These are phyloP conservation scores for Gobionotothen gibberifrons DNA, from an alignment of 2,797 vertebrate genomes.

Conservation along the genomic window DNA sequence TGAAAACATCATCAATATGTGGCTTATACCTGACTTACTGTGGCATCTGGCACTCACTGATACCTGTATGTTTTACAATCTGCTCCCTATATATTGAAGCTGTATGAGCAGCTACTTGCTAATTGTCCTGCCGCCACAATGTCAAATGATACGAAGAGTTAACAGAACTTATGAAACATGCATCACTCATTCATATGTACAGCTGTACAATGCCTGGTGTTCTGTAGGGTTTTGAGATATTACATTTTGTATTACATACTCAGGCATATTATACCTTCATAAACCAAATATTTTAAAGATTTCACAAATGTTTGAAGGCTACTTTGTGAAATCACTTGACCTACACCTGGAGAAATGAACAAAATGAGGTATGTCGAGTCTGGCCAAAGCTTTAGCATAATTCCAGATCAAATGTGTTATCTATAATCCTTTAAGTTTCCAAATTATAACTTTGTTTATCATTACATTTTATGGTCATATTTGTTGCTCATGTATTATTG, in stretches of 20 bases:
- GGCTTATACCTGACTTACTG: background rate
- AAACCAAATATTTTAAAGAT: background rate
- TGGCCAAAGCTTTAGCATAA: background rate
- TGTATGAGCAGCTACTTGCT: background rate
- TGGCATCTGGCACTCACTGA: background rate
- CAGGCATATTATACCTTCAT: background rate
- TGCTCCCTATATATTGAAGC: background rate
- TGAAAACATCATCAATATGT: conserved; percentile 20
- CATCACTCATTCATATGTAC: background rate
- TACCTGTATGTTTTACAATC: background rate
- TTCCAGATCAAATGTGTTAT: background rate
- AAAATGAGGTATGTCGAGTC: background rate
- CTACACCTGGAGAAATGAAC: background rate
- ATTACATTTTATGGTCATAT: background rate
- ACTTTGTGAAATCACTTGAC: background rate
- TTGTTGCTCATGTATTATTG: background rate
- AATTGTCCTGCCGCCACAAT: background rate
- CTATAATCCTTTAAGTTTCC: background rate
- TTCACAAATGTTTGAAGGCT: background rate
- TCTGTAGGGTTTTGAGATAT: background rate
- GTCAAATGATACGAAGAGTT: background rate
- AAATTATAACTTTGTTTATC: background rate
- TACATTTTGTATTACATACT: background rate
- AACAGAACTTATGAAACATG: background rate
- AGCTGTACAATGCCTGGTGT: background rate